Percentiles rank a stretch among this genome's conserved stretches.
Evolutionary conservation across 2,797 vertebrate species (phyloP).

Genomic region (Chloroceryle inda): DNA sequence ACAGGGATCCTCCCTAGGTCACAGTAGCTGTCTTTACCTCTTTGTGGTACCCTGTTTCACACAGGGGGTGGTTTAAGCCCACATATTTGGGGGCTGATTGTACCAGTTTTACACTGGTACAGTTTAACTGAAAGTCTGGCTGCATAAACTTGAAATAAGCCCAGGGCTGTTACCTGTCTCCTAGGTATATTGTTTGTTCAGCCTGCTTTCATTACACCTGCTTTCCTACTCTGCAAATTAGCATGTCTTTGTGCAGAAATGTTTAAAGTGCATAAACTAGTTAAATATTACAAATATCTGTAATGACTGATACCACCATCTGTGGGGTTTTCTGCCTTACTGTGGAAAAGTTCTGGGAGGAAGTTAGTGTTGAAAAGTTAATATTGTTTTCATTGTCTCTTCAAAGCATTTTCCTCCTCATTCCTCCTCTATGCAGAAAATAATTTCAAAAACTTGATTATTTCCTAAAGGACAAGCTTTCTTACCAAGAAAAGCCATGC

Average conservation of each 20-base stretch:
- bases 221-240: slow-evolving; percentile 47
- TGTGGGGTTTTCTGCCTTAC: slow-evolving; percentile 12
- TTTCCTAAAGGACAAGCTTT: slow-evolving; percentile 71
- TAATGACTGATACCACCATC: neutral
- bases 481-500: slow-evolving; percentile 65
- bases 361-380: slow-evolving; percentile 61
- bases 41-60: neutral
- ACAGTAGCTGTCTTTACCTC: neutral
- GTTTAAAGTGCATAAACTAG: slow-evolving; percentile 12
- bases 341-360: slow-evolving; percentile 37
- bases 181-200: slow-evolving; percentile 7
- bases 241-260: slow-evolving; percentile 16
- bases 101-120: neutral
- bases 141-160: neutral
- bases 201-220: slow-evolving; percentile 30
- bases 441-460: slow-evolving; percentile 71
- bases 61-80: neutral
- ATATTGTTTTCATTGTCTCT: slow-evolving; percentile 57
- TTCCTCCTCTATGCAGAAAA: neutral
- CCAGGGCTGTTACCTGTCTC: neutral
- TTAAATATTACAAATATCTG: slow-evolving; percentile 36
- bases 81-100: neutral
- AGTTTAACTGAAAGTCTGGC: neutral
- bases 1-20: neutral
- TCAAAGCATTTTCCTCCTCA: slow-evolving; percentile 41